Evolutionary conservation across 1,140 invertebrate genomes (phyloP).

Genomic region (Cydia amplana): DNA sequence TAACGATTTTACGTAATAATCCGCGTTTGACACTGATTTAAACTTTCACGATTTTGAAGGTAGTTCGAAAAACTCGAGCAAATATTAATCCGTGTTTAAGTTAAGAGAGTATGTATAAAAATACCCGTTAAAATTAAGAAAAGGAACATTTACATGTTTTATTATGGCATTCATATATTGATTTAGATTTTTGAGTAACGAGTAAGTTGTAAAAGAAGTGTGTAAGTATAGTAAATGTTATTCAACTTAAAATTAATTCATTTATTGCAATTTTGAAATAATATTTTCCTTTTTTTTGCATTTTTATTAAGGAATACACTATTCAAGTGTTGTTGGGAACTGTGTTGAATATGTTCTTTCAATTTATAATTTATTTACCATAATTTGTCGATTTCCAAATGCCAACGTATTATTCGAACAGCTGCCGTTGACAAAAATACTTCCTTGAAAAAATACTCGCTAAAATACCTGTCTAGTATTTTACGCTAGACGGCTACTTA

Average conservation of each 20-base stretch:
- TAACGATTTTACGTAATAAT: neutral
- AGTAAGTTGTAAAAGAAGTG: neutral
- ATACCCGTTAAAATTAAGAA: neutral
- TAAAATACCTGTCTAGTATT: conserved; percentile 29
- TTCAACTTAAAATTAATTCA: neutral
- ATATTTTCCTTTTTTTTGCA: neutral
- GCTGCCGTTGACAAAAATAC: neutral
- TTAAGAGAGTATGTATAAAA: too few species aligned
- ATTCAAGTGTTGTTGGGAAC: neutral
- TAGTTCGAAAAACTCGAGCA: too few species aligned
- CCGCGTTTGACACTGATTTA: neutral
- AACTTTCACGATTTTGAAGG: too few species aligned
- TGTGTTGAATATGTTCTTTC: too few species aligned
- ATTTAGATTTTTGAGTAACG: neutral
- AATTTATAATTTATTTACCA: too few species aligned
- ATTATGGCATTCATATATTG: neutral
- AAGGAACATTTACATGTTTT: neutral
- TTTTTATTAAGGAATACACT: neutral
- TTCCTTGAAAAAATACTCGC: conserved; percentile 15
- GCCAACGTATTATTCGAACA: neutral
- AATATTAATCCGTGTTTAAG: too few species aligned
- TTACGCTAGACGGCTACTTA: conserved; percentile 26
- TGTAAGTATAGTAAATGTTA: neutral
- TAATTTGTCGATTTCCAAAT: neutral
- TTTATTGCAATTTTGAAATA: too few species aligned